These are phyloP conservation scores for Phyllotreta striolata DNA, from an alignment of 2,888 invertebrate genomes.

Conservation along the genomic window DNA sequence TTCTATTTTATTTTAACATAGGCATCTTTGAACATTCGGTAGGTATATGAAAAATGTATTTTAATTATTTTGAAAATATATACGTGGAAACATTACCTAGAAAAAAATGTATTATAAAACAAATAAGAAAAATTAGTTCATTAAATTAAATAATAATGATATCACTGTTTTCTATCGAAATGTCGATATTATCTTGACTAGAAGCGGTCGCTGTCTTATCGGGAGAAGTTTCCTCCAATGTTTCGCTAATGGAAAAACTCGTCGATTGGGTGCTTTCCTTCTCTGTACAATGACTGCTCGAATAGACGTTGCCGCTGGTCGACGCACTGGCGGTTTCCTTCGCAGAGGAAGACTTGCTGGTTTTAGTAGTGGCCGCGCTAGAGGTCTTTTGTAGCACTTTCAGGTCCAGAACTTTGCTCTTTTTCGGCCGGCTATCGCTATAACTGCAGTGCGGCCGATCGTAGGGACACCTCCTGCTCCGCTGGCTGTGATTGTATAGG, in stretches of 20 bases:
- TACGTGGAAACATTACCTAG: too few species aligned
- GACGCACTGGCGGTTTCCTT: neutral
- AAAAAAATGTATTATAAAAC: conserved; percentile 2
- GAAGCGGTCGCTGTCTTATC: neutral
- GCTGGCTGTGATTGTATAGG: conserved; percentile 16
- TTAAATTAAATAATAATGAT: conserved; percentile 23
- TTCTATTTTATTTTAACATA: too few species aligned
- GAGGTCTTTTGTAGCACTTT: conserved; percentile 4
- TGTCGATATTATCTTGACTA: conserved; percentile 17
- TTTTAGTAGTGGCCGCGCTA: neutral
- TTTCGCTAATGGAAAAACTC: too few species aligned
- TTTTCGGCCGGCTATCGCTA: conserved; percentile 5
- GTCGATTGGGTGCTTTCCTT: too few species aligned
- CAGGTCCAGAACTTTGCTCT: conserved; percentile 19
- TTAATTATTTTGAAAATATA: too few species aligned
- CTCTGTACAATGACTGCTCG: too few species aligned
- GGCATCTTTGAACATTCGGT: too few species aligned
- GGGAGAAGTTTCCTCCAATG: neutral
- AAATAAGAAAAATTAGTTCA: conserved; percentile 9
- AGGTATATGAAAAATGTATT: too few species aligned
- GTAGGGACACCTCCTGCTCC: conserved; percentile 22
- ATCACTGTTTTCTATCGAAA: conserved; percentile 27
- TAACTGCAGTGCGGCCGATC: conserved; percentile 9
- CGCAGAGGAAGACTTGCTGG: too few species aligned
- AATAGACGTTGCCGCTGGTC: neutral